Evolutionary conservation across 2,888 invertebrate species (phyloP).

Genomic region (Oxyscelio sp.): DNA sequence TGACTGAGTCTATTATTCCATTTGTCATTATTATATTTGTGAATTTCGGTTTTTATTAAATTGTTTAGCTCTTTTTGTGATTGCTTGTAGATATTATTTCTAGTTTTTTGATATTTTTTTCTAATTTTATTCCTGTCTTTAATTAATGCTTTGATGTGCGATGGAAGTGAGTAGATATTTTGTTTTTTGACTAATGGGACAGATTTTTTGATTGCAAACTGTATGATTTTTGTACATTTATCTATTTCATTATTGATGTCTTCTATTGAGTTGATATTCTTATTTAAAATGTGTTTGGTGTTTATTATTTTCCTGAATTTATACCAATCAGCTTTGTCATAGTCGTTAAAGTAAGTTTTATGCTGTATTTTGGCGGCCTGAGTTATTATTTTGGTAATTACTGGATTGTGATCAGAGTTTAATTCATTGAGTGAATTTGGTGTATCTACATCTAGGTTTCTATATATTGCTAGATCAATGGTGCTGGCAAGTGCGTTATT

Average conservation of each 20-base stretch:
- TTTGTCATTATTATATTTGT: neutral
- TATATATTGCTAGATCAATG: no score
- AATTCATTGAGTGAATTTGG: no score
- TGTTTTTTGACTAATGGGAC: neutral
- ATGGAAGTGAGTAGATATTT: neutral
- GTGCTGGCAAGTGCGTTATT: no score
- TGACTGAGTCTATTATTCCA: neutral
- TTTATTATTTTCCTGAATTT: conserved; percentile 5
- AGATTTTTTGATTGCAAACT: neutral
- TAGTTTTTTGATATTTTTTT: conserved; percentile 11
- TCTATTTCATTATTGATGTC: no score
- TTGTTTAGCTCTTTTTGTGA: neutral
- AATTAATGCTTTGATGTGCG: conserved; percentile 16
- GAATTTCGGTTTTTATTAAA: neutral
- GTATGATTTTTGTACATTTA: neutral
- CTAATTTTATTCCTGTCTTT: conserved; percentile 8
- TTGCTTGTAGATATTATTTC: neutral
- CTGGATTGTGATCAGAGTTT: no score
- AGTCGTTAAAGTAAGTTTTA: no score
- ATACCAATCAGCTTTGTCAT: conserved; percentile 20
- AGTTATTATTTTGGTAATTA: no score
- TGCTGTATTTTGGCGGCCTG: no score
- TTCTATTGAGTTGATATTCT: neutral
- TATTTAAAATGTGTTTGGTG: neutral
- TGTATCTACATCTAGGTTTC: no score